Percentiles rank a stretch among this genome's conserved stretches.
Conservation (phyloP, 2,113 vertebrate species). For the Rhineura floridana region DNA sequence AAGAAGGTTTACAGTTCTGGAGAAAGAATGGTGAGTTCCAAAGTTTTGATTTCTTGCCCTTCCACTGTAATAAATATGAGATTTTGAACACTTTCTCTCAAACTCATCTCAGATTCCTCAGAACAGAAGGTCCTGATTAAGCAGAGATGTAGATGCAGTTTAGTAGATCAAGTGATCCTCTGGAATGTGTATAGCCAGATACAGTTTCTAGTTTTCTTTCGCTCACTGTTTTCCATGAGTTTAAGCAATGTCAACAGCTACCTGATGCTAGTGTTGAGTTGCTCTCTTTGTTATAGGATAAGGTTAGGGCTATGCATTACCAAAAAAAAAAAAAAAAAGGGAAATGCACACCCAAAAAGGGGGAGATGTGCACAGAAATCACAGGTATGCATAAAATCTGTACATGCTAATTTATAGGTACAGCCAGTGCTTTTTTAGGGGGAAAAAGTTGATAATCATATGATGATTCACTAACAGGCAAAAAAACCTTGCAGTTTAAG, state of each 20-base stretch:
- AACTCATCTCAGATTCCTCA: constrained; percentile 59
- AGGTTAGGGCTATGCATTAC: too few species aligned
- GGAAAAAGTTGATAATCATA: too few species aligned
- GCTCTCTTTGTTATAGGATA: too few species aligned
- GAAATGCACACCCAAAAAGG: too few species aligned
- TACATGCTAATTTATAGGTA: too few species aligned
- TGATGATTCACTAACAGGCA: too few species aligned
- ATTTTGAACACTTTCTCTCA: constrained; percentile 40
- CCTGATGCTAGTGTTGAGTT: not conserved
- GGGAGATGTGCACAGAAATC: too few species aligned
- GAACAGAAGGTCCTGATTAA: constrained; percentile 60
- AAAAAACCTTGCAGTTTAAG: too few species aligned
- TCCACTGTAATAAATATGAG: constrained; percentile 51
- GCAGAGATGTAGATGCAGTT: constrained; percentile 37
- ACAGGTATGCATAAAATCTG: too few species aligned
- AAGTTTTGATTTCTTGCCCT: constrained; percentile 64
- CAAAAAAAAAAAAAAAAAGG: too few species aligned
- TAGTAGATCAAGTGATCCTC: constrained; percentile 38
- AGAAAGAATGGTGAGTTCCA: constrained; percentile 42
- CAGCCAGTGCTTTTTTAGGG: too few species aligned
- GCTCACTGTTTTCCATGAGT: not conserved
- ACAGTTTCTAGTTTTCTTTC: constrained; percentile 41
- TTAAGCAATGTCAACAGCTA: not conserved
- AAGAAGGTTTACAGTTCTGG: constrained; percentile 27
- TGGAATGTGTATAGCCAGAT: constrained; percentile 47